Base-by-base conservation (phyloP, 2,113 vertebrate species). In the Mus pahari region DNA sequence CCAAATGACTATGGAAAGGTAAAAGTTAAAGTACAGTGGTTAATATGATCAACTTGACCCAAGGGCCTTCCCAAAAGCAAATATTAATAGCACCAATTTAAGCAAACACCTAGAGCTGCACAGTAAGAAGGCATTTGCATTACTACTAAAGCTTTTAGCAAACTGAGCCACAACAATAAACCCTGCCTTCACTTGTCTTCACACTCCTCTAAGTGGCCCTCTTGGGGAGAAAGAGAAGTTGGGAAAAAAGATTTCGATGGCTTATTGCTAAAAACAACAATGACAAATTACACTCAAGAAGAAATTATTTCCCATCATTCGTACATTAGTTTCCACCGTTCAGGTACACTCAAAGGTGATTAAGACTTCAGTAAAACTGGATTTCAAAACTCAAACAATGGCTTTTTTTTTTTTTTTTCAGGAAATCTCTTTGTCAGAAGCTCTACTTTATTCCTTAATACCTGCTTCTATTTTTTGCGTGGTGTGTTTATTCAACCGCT, bases 151-250 rank as follows among this genome's bases (percentile, higher is more conserved):
- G 97, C 96, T 97, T 97, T 98, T 97, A 97, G 96, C 96, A 96
- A 96, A 97, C 53, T 81, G 94, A 93, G 33, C 91, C 92, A 86
- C 94, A 66, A 96, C 96, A 97, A 96, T 97, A 94, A 95, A 86
- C 91, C 97, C 98, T 95, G 97, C 98, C 97, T 98, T 95, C 83
- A 97, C 48, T 79, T 86, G 83, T 97, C 96, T 95, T 98, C 97
- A 91, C 96, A 81, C 39, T 97, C 97, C 93, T 97, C 92, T 91
- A 97, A 97, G 96, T 96, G 97, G 94, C 93, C 93, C 89, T 97
- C 97, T 75, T 94, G 95, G 78, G 97, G 96, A 94, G 97, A 95
- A 97, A 94, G 89, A 96, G 94, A 96, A 91, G 66, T 95, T 58
- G 90, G 97, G 84, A 92, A 95, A 94, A 97, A 95, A 55, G 94